Percentiles rank a stretch among this genome's conserved stretches.
These are phyloP conservation scores for Tetramorium parvispinum DNA, from an alignment of 1,140 invertebrate species.

Conservation along the genomic window DNA sequence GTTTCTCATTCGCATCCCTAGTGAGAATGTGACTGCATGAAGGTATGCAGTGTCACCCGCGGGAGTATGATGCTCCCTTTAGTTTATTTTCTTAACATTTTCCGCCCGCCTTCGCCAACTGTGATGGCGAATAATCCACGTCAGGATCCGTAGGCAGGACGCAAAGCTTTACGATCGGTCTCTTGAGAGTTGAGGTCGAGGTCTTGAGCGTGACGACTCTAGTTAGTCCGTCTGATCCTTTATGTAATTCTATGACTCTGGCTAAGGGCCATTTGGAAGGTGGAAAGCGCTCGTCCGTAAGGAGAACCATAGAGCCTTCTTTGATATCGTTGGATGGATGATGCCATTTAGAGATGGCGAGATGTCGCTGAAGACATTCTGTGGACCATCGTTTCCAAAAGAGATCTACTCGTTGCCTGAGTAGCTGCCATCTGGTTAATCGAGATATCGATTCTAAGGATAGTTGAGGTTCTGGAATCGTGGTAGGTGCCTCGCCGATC, in stretches of 20 bases:
- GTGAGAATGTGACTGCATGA: too few species aligned
- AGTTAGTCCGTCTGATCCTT: background rate
- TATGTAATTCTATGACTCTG: background rate
- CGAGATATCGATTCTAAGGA: fast-evolving
- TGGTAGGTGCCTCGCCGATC: background rate
- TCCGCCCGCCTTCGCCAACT: too few species aligned
- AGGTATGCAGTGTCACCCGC: too few species aligned
- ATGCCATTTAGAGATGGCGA: too few species aligned
- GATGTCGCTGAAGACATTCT: constrained; percentile 3
- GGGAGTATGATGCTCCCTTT: too few species aligned
- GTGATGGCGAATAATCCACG: too few species aligned
- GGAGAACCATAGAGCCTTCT: background rate
- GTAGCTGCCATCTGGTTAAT: background rate
- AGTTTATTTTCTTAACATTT: too few species aligned
- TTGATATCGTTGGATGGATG: background rate
- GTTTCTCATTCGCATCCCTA: too few species aligned
- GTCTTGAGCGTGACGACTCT: constrained; percentile 3
- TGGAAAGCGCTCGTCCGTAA: background rate
- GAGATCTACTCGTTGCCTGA: background rate
- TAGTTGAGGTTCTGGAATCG: background rate
- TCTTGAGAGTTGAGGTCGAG: too few species aligned
- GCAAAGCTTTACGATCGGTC: too few species aligned
- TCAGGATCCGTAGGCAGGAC: too few species aligned
- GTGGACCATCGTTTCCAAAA: constrained; percentile 26
- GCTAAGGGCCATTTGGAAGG: background rate